A percentile compares a stretch with the other conserved stretches of the same genome.
These are phyloP conservation scores for Florisuga fusca DNA, from an alignment of 2,797 vertebrate genomes.

Conservation along the genomic window DNA sequence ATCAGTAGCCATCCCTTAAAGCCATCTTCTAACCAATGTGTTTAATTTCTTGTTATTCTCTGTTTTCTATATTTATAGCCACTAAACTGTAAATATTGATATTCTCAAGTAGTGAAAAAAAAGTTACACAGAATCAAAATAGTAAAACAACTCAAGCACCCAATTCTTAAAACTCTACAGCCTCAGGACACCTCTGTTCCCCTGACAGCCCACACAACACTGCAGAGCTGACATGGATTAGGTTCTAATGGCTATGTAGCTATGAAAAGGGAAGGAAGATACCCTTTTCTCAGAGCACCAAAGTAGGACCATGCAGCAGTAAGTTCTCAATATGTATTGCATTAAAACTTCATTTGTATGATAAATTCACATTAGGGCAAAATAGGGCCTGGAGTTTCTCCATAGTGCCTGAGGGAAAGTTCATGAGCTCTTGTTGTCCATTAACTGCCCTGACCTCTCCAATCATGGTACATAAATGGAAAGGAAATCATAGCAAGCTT, in stretches of 20 bases:
- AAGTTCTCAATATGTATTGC: conserved; percentile 33
- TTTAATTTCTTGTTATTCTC: background rate
- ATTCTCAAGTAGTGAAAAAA: background rate
- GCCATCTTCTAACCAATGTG: background rate
- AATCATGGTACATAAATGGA: background rate
- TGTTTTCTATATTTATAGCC: background rate
- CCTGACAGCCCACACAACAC: background rate
- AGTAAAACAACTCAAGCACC: background rate
- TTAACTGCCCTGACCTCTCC: conserved; percentile 30
- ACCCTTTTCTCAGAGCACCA: background rate
- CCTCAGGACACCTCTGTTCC: background rate
- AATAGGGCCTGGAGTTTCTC: conserved; percentile 50
- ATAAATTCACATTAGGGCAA: conserved; percentile 33
- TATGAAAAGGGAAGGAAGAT: background rate
- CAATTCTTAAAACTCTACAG: background rate
- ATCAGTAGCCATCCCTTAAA: background rate
- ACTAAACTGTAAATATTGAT: background rate
- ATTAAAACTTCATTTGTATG: conserved; percentile 54
- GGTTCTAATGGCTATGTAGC: background rate
- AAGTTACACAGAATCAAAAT: background rate
- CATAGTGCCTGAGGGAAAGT: conserved; percentile 49
- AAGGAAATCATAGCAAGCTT: conserved; percentile 49
- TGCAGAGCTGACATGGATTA: background rate
- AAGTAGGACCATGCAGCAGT: background rate
- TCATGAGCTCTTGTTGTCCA: conserved; percentile 62